phyloP scores from a whole-genome alignment of 2,113 vertebrate genomes.

The Gopherus flavomarginatus region DNA sequence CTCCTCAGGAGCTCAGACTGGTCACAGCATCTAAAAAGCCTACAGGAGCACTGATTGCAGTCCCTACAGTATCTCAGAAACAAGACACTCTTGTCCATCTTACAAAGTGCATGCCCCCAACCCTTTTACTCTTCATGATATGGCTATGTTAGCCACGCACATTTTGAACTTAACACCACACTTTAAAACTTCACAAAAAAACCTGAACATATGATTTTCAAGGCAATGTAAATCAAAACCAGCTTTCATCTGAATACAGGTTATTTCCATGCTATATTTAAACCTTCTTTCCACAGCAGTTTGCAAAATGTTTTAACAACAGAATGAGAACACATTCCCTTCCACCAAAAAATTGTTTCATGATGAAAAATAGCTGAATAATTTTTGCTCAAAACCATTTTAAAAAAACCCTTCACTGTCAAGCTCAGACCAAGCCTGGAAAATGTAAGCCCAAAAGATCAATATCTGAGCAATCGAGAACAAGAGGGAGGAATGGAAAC shows the following conservation, averaged over 20 bases:
- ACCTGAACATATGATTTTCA: conserved; percentile 17
- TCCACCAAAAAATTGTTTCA: background rate
- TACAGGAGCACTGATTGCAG: background rate
- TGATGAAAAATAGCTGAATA: background rate
- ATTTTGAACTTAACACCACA: background rate
- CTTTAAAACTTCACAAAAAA: background rate
- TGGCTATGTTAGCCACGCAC: fast-evolving
- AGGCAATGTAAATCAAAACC: conserved; percentile 50
- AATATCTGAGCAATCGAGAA: background rate
- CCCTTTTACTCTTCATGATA: fast-evolving
- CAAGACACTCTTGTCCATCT: background rate
- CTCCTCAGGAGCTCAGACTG: background rate
- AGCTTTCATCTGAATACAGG: background rate
- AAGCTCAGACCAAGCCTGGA: background rate
- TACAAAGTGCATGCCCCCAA: fast-evolving
- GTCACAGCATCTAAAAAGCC: background rate
- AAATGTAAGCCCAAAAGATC: background rate
- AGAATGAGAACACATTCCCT: background rate
- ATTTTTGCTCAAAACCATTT: background rate
- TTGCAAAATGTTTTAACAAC: background rate
- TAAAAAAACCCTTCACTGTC: background rate
- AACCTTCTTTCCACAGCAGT: background rate
- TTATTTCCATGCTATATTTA: background rate
- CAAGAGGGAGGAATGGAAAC: background rate
- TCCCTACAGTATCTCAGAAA: background rate